phyloP scores from a whole-genome alignment of 2,888 invertebrate species.

The Salpingus planirostris region DNA sequence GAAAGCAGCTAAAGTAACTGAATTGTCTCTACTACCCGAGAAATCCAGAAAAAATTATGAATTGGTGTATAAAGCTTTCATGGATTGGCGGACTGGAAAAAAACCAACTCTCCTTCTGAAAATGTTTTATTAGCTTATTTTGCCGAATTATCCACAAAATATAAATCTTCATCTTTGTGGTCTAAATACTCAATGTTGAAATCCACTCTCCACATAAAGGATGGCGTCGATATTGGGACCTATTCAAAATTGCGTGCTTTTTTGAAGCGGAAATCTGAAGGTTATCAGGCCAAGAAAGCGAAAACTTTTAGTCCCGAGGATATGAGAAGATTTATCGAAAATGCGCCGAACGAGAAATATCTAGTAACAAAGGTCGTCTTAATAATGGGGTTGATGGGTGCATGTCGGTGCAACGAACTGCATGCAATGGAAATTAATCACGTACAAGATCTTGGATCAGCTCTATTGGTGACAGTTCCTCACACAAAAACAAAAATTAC shows the following conservation, averaged over 20 bases:
- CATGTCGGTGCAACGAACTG: neutral
- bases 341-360: neutral
- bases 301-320: neutral
- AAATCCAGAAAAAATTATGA: slow-evolving; percentile 1
- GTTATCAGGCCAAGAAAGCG: neutral
- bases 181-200: neutral
- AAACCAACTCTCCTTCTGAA: neutral
- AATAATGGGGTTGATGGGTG: slow-evolving; percentile 1
- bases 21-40: too few relatives aligned
- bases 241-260: neutral
- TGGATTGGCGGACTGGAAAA: neutral
- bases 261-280: neutral
- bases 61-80: neutral
- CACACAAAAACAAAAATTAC: neutral
- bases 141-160: neutral
- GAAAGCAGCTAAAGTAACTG: too few relatives aligned
- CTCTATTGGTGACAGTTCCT: neutral
- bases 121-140: neutral
- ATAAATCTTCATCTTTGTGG: neutral
- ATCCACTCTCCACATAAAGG: neutral
- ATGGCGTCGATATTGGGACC: neutral
- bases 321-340: neutral
- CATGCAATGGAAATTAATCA: neutral
- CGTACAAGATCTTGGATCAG: neutral
- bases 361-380: slow-evolving; percentile 1